A percentile compares a stretch with the other conserved stretches of the same genome.
Evolutionary conservation across 37 sponge, comb jelly and placozoan species (phyloP).

Genomic region (Halisarca cf. caerulea): DNA sequence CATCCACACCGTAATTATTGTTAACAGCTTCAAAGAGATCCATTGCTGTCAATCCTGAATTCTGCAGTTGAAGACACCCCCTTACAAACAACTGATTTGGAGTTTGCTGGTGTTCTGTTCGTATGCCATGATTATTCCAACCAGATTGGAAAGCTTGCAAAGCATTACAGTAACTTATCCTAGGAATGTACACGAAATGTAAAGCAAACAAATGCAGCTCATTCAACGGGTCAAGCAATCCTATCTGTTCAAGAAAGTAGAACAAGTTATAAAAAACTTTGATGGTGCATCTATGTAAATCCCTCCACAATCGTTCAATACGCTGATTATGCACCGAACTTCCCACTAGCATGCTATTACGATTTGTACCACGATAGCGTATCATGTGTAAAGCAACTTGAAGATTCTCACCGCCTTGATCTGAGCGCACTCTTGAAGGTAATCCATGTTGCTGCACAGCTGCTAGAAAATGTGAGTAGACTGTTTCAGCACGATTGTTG

Average conservation of each 20-base stretch:
- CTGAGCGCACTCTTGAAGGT: too few species aligned
- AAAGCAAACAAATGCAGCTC: not conserved
- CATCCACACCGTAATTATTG: too few species aligned
- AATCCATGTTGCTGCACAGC: too few species aligned
- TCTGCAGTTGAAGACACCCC: too few species aligned
- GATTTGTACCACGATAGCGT: too few species aligned
- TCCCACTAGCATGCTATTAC: slow-evolving; percentile 46
- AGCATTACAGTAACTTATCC: not conserved
- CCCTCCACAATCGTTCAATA: slow-evolving; percentile 53
- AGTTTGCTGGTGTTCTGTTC: not conserved
- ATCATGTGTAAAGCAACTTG: too few species aligned
- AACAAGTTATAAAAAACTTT: slow-evolving; percentile 28
- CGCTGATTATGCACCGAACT: slow-evolving; percentile 58
- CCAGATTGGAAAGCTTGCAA: not conserved
- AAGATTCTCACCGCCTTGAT: too few species aligned
- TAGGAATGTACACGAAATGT: not conserved
- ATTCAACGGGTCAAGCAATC: not conserved
- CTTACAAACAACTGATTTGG: not conserved
- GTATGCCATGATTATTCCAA: not conserved
- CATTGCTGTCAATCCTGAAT: too few species aligned
- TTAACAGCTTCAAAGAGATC: too few species aligned
- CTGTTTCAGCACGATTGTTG: slow-evolving; percentile 52
- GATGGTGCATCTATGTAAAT: slow-evolving; percentile 25
- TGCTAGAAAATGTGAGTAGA: slow-evolving; percentile 10
- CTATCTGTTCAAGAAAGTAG: slow-evolving; percentile 6